These are phyloP conservation scores for Lateolabrax maculatus DNA, from an alignment of 2,797 vertebrate species.

Conservation along the genomic window DNA sequence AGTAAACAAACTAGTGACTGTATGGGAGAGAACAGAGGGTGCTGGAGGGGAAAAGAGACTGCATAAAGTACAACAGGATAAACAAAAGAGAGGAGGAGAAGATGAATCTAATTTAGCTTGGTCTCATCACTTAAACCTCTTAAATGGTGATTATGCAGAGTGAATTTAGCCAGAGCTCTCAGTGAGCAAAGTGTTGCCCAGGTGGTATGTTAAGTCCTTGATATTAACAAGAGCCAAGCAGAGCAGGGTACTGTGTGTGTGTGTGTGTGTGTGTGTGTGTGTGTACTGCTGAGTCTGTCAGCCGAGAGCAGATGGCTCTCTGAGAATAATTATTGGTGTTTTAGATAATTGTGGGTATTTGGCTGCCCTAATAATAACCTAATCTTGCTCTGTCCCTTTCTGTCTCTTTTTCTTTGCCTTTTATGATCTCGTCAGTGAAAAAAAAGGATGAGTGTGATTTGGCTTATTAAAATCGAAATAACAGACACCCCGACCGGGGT, in stretches of 20 bases:
- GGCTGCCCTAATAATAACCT: conserved; percentile 40
- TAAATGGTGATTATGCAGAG: conserved; percentile 27
- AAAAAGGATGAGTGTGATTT: conserved; percentile 2
- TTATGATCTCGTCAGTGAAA: neutral
- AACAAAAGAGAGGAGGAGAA: conserved; percentile 4
- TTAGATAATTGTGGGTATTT: conserved; percentile 51
- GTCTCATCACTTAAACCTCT: conserved; percentile 3
- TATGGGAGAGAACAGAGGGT: neutral
- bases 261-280: conserved; percentile 26
- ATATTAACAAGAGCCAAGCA: conserved; percentile 26
- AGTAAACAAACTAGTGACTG: conserved; percentile 5
- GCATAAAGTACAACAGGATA: conserved; percentile 1
- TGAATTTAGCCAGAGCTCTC: conserved; percentile 2
- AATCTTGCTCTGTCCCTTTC: conserved; percentile 11
- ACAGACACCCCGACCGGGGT: neutral
- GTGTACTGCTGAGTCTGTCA: conserved; percentile 14
- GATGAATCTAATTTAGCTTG: conserved; percentile 12
- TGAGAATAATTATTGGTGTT: conserved; percentile 56
- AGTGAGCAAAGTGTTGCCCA: neutral
- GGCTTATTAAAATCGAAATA: conserved; percentile 16
- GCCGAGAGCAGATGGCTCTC: conserved; percentile 53
- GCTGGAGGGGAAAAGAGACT: neutral
- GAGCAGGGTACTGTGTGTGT: neutral
- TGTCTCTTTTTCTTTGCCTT: neutral
- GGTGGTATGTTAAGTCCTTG: conserved; percentile 24